A percentile compares a stretch with the other conserved stretches of the same genome.
Evolutionary conservation across 2,113 vertebrate species (phyloP).

Genomic region (Emydura subglobosa): DNA sequence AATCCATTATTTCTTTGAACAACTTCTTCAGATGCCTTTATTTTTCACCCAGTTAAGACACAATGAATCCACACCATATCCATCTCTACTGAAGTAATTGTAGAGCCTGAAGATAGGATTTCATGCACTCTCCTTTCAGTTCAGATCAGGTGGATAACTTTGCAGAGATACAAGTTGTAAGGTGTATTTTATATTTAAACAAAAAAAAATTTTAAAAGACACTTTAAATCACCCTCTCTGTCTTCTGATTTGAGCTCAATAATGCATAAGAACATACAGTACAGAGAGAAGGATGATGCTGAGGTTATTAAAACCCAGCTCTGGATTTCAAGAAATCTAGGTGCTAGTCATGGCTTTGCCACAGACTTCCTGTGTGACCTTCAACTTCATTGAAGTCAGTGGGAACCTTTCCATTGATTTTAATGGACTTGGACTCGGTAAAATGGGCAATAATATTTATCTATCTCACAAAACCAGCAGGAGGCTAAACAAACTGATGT

Average conservation of each 20-base stretch:
- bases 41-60: neutral
- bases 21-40: neutral
- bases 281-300: neutral
- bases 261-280: neutral
- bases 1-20: neutral
- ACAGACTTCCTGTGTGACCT: neutral
- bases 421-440: neutral
- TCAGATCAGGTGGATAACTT: neutral
- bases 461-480: accelerated
- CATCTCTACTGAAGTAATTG: neutral
- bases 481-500: neutral
- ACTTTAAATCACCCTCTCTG: neutral
- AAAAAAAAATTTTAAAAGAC: neutral
- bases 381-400: neutral
- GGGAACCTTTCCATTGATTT: neutral
- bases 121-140: neutral
- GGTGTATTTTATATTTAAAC: accelerated
- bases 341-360: neutral
- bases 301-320: neutral
- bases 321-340: neutral
- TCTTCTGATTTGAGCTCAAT: neutral
- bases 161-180: neutral
- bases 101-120: neutral
- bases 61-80: too few relatives aligned
- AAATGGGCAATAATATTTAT: neutral